Base-by-base conservation (phyloP, 2,888 invertebrate genomes). In the Troides oblongomaculatus region DNA sequence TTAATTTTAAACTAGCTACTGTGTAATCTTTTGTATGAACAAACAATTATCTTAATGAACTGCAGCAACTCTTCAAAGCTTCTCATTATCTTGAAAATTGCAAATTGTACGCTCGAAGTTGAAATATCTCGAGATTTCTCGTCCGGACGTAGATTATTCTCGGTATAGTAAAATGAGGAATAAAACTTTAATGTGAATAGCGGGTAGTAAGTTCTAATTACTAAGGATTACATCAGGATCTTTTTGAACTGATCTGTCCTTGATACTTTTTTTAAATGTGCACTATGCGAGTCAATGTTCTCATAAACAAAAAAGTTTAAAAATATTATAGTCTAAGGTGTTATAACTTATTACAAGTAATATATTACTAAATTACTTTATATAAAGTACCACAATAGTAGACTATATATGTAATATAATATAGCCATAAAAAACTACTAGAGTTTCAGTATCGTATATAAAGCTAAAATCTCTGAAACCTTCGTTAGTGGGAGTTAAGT, bases 61-160 rank as follows among this genome's bases (percentile, higher is more conserved):
- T 53, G 53, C 53, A 53, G 53, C 18, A 53, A 53, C 53, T n/a
- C n/a, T n/a, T 8, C 6, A 64, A 64, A 57, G 64, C 64, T 57
- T 17, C 39, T 64, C 64, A 57, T 64, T 64, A 64, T 64, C 64
- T 64, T 58, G 64, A 18, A 58, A 25, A 64, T 64, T 64, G 58
- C 23, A 56, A 58, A 64, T 58, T 64, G 64, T 58, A 18, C 64
- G 58, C 43, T 39, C 8, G 21, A 58, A 58, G 25, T 58, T 17
- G 21, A 58, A 58, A 57, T 58, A 58, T 64, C 57, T 58, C 23
- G 57, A 58, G n/a, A 58, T 23, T 58, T 4, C 57, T 4, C n/a
- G 23, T 10, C 21, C 57, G 23, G 23, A 58, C 57, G 23, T 58
- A 23, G 57, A 58, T 25, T n/a, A n/a, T 53, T 53, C 53, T n/a